Conservation (phyloP, 2,888 invertebrate genomes). For the Zaprionus obscuricornis region DNA sequence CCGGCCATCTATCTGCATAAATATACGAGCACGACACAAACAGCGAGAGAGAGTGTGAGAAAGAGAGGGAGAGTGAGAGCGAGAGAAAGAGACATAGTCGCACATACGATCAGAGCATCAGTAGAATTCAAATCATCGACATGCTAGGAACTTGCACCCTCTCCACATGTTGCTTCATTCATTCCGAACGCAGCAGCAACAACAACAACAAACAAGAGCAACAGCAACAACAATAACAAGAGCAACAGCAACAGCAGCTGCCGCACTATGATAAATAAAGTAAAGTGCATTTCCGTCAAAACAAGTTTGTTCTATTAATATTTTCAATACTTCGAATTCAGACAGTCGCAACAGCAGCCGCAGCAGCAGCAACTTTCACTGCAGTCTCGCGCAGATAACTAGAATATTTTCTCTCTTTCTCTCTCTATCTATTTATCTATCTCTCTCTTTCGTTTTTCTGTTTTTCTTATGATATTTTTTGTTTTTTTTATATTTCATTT, state of each 20-base stretch:
- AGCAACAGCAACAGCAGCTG: conserved; percentile 31
- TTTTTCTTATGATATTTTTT: conserved; percentile 13
- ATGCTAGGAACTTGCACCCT: conserved; percentile 39
- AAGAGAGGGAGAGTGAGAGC: background rate
- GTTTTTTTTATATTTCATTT: conserved; percentile 5
- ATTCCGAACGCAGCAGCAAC: conserved; percentile 51
- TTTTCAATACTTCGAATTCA: conserved; percentile 79
- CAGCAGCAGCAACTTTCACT: conserved; percentile 66
- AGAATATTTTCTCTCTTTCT: conserved; percentile 50
- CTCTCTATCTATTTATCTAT: conserved; percentile 20
- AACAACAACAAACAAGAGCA: too few species aligned
- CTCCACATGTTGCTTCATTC: conserved; percentile 79
- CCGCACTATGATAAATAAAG: conserved; percentile 77
- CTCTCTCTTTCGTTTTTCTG: conserved; percentile 10
- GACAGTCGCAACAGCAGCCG: conserved; percentile 52
- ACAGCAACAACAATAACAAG: conserved; percentile 30
- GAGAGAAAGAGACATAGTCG: background rate
- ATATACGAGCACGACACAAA: conserved; percentile 47
- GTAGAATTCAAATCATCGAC: conserved; percentile 53
- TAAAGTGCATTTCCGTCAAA: conserved; percentile 79
- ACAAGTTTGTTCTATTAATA: conserved; percentile 79
- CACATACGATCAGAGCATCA: conserved; percentile 46
- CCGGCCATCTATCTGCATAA: conserved; percentile 80
- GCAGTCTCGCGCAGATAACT: conserved; percentile 65
- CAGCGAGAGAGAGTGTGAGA: background rate